Evolutionary conservation across 2,888 invertebrate genomes (phyloP).

Genomic region (Caenorhabditis virilis): DNA sequence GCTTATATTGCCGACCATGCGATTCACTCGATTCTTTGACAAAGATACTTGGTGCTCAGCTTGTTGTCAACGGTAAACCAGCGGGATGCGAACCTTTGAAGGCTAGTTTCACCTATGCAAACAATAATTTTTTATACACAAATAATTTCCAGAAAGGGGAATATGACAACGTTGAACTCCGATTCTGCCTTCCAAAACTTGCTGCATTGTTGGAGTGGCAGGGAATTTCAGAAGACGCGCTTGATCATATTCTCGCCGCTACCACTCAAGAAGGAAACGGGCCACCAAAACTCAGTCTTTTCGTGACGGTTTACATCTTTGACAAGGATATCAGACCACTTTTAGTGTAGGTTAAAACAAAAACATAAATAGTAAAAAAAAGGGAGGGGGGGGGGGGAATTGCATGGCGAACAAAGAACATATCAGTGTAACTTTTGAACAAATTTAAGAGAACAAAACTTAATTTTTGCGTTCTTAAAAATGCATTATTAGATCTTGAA

Average conservation of each 20-base stretch:
- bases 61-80: conserved; percentile 50
- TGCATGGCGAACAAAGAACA: too few relatives aligned
- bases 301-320: conserved; percentile 61
- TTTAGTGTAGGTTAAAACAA: conserved; percentile 29
- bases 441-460: too few relatives aligned
- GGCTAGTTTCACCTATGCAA: conserved; percentile 9
- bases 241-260: conserved; percentile 47
- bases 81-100: conserved; percentile 51
- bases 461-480: too few relatives aligned
- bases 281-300: conserved; percentile 46
- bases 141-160: conserved; percentile 49
- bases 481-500: too few relatives aligned
- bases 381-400: too few relatives aligned
- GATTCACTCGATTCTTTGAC: conserved; percentile 42
- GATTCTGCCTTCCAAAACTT: conserved; percentile 63
- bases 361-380: too few relatives aligned
- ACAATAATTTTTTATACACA: conserved; percentile 3
- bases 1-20: conserved; percentile 51
- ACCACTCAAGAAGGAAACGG: conserved; percentile 47
- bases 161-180: conserved; percentile 63
- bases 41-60: conserved; percentile 47
- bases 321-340: conserved; percentile 56
- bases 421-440: too few relatives aligned
- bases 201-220: conserved; percentile 52
- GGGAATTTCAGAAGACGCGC: conserved; percentile 46